Evolutionary conservation across 2,888 invertebrate species (phyloP).

Genomic region (Cephus sareptanus): DNA sequence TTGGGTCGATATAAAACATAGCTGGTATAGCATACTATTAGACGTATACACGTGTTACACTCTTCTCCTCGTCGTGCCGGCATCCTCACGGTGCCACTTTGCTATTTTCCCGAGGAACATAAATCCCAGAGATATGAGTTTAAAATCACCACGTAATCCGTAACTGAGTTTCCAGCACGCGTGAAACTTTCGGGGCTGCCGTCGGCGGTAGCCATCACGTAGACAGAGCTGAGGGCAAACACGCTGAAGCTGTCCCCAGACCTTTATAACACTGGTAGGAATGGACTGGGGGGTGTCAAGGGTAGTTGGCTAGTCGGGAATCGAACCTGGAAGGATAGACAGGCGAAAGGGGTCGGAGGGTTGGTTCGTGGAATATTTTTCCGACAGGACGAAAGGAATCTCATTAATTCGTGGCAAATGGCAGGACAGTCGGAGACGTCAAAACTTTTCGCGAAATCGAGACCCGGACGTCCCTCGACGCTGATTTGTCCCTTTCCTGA

Average conservation of each 20-base stretch:
- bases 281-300: background rate
- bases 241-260: background rate
- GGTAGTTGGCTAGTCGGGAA: background rate
- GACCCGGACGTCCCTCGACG: constrained; percentile 28
- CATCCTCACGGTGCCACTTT: background rate
- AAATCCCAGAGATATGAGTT: constrained; percentile 58
- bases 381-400: constrained; percentile 54
- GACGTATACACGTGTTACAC: background rate
- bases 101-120: constrained; percentile 30
- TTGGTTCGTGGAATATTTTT: constrained; percentile 48
- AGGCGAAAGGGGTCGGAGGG: background rate
- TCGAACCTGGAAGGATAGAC: background rate
- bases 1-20: background rate
- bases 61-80: background rate
- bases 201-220: background rate
- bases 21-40: background rate
- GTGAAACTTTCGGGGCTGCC: constrained; percentile 24
- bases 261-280: background rate
- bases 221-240: background rate
- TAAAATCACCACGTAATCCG: constrained; percentile 49
- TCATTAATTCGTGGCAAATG: constrained; percentile 55
- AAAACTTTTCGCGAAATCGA: constrained; percentile 51
- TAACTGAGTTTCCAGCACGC: background rate
- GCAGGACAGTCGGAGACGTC: constrained; percentile 42
- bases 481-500: background rate